Evolutionary conservation across 2,797 vertebrate species (phyloP).

Genomic region (Sebastiscus tertius): DNA sequence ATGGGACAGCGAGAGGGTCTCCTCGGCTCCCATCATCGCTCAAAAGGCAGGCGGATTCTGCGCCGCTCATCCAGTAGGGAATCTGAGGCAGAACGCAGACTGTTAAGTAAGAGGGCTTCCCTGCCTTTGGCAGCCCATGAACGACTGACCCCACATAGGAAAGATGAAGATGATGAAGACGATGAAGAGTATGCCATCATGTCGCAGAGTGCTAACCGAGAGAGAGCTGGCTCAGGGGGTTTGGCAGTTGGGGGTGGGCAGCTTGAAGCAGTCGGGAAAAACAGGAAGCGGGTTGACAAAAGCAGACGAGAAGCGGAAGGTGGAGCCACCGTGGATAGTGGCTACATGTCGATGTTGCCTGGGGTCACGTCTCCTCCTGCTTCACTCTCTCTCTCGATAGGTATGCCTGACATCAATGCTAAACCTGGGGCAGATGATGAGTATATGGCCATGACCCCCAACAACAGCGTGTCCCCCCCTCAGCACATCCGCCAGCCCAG

Average conservation of each 20-base stretch:
- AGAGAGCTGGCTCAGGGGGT: slow-evolving; percentile 65
- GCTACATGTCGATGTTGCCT: slow-evolving; percentile 88
- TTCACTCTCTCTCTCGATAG: slow-evolving; percentile 79
- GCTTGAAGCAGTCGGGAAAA: slow-evolving; percentile 63
- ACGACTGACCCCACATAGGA: slow-evolving; percentile 64
- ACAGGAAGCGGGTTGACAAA: slow-evolving; percentile 62
- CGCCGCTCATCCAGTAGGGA: slow-evolving; percentile 82
- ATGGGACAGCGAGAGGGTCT: slow-evolving; percentile 83
- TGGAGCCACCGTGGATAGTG: slow-evolving; percentile 73
- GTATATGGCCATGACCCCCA: slow-evolving; percentile 86
- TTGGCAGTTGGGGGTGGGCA: slow-evolving; percentile 53
- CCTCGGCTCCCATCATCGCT: slow-evolving; percentile 75
- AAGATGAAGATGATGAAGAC: slow-evolving; percentile 82
- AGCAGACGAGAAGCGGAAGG: slow-evolving; percentile 50
- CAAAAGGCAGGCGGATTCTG: slow-evolving; percentile 81
- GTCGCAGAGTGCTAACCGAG: slow-evolving; percentile 78
- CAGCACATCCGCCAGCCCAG: slow-evolving; percentile 78
- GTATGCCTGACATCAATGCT: slow-evolving; percentile 64
- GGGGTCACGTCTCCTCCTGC: slow-evolving; percentile 82
- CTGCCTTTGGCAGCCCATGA: slow-evolving; percentile 80
- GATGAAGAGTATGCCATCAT: slow-evolving; percentile 87
- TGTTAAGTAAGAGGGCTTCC: slow-evolving; percentile 84
- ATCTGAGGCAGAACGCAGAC: slow-evolving; percentile 80
- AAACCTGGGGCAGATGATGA: slow-evolving; percentile 81
- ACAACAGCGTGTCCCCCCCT: slow-evolving; percentile 84